Conservation (phyloP, 2,797 vertebrate species). For the Perodicticus potto region DNA sequence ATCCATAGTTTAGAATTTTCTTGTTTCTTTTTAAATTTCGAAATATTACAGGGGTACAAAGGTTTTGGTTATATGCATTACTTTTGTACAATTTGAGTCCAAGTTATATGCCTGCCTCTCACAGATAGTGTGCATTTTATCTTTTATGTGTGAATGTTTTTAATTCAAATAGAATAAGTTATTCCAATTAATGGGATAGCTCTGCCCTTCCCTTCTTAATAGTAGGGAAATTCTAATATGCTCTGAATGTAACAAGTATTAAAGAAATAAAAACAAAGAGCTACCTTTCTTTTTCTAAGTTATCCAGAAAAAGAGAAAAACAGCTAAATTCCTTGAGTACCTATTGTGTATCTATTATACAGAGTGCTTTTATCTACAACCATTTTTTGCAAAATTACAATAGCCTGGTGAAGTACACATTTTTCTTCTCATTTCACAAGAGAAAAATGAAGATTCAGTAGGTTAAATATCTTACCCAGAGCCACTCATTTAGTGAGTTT, state of each 20-base stretch:
- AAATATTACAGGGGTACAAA: no score
- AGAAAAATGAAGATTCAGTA: neutral
- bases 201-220: neutral
- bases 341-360: neutral
- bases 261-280: neutral
- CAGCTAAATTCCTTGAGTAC: neutral
- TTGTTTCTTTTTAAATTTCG: neutral
- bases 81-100: no score
- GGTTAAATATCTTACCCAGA: neutral
- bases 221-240: neutral
- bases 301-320: neutral
- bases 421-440: neutral
- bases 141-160: neutral
- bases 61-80: no score
- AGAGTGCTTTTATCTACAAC: neutral
- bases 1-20: neutral
- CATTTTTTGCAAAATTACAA: neutral
- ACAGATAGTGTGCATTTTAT: no score
- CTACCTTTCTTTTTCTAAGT: neutral
- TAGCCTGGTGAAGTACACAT: neutral
- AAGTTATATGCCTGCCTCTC: no score
- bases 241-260: neutral
- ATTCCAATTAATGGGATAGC: neutral
- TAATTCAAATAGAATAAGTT: constrained; percentile 45
- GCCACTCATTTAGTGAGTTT: neutral